phyloP scores from a whole-genome alignment of 2,797 vertebrate genomes.

The Lophius americanus region DNA sequence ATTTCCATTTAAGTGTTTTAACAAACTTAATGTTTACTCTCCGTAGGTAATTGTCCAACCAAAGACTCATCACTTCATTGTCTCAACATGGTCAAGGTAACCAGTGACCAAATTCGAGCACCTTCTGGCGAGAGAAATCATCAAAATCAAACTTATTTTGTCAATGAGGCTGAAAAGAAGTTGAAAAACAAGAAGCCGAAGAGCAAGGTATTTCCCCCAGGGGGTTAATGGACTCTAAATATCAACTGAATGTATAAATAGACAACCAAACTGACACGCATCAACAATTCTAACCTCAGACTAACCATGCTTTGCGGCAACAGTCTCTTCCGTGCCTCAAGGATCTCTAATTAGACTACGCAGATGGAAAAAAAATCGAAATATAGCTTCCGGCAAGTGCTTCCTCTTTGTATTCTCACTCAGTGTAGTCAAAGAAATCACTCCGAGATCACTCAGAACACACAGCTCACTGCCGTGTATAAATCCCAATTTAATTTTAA shows the following conservation, averaged over 20 bases:
- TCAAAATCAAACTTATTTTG: too few relatives aligned
- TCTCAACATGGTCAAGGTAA: too few relatives aligned
- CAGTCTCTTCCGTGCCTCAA: not conserved
- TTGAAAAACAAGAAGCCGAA: not conserved
- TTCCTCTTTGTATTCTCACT: constrained; percentile 9
- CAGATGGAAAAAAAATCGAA: constrained; percentile 4
- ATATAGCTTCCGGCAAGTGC: constrained; percentile 10
- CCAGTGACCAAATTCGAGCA: too few relatives aligned
- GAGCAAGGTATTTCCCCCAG: too few relatives aligned
- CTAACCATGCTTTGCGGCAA: not conserved
- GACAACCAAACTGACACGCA: not conserved
- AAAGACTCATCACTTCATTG: too few relatives aligned
- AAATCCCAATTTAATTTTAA: constrained; percentile 44
- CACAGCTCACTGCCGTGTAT: not conserved
- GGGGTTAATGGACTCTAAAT: too few relatives aligned
- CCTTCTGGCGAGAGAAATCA: too few relatives aligned
- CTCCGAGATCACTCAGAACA: constrained; percentile 3
- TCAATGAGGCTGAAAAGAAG: too few relatives aligned
- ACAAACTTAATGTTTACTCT: too few relatives aligned
- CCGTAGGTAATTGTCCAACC: too few relatives aligned
- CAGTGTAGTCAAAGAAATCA: constrained; percentile 9
- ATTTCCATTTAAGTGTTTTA: too few relatives aligned
- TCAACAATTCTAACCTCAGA: constrained; percentile 11
- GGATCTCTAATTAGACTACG: constrained; percentile 16
- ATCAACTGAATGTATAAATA: not conserved